These are phyloP conservation scores for Myrmecophaga tridactyla DNA, from an alignment of 2,113 vertebrate genomes.

Conservation along the genomic window DNA sequence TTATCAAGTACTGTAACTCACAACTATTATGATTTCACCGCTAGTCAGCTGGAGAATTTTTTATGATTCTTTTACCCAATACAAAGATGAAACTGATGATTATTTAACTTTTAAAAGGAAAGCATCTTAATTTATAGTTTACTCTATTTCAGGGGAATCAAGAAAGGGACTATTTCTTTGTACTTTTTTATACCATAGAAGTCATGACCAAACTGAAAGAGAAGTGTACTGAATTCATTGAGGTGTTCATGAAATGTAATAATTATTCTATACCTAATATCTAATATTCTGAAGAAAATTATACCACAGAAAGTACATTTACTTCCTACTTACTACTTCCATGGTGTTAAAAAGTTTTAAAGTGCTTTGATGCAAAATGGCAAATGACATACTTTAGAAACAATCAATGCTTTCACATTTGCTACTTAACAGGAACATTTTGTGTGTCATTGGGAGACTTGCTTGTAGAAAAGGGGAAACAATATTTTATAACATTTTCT, in stretches of 20 bases:
- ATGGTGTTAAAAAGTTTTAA: constrained; percentile 78
- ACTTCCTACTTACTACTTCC: constrained; percentile 65
- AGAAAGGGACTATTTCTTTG: constrained; percentile 52
- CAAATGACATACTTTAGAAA: constrained; percentile 78
- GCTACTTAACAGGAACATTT: constrained; percentile 64
- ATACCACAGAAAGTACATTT: constrained; percentile 71
- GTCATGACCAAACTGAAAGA: constrained; percentile 48
- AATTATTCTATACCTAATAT: constrained; percentile 68
- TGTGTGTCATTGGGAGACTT: constrained; percentile 46
- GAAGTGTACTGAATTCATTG: constrained; percentile 44
- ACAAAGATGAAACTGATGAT: neutral
- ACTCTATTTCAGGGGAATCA: neutral
- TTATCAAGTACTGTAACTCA: neutral
- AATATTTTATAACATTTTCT: constrained; percentile 73
- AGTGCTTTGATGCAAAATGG: constrained; percentile 73
- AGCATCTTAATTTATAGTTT: constrained; percentile 19
- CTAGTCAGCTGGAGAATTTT: neutral
- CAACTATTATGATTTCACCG: neutral
- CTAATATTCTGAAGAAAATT: constrained; percentile 68
- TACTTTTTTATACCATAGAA: constrained; percentile 42
- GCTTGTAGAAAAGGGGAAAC: constrained; percentile 35
- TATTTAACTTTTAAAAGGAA: constrained; percentile 45
- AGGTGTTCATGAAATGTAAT: constrained; percentile 46
- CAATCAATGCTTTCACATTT: constrained; percentile 80
- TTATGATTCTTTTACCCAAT: constrained; percentile 37